These are phyloP conservation scores for Centropus unirufus DNA, from an alignment of 2,113 vertebrate genomes.

Conservation along the genomic window DNA sequence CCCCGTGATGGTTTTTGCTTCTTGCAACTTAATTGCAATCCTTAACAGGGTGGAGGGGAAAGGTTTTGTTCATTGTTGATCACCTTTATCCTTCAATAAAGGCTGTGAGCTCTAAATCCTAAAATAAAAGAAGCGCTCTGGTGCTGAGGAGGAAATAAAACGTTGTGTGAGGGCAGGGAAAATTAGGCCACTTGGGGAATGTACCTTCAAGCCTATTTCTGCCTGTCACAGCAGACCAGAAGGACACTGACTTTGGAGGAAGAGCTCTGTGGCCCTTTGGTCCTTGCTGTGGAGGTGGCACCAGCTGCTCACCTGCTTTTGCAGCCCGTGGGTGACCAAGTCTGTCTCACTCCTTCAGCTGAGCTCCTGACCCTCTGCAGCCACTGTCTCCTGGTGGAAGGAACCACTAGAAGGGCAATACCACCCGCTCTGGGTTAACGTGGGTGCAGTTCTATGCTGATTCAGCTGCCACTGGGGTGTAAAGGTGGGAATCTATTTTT, in stretches of 20 bases:
- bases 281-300: not conserved
- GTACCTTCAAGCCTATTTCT: constrained; percentile 27
- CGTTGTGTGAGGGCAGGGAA: not conserved
- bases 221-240: not conserved
- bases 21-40: not conserved
- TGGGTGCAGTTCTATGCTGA: not conserved
- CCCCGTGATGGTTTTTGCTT: not conserved
- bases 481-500: not conserved
- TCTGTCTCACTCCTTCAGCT: not conserved
- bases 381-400: not conserved
- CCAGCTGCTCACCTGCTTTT: not conserved
- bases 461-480: not conserved
- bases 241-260: not conserved
- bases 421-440: not conserved
- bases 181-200: constrained; percentile 8
- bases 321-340: not conserved
- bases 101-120: not conserved
- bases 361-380: not conserved
- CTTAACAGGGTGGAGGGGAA: not conserved
- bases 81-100: not conserved
- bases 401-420: not conserved
- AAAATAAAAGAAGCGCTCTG: constrained; percentile 17
- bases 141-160: constrained; percentile 26
- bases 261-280: not conserved
- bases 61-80: not conserved